Percentiles rank a stretch among this genome's conserved stretches.
phyloP scores from a whole-genome alignment of 2,888 invertebrate genomes.

The Hyposoter didymator region DNA sequence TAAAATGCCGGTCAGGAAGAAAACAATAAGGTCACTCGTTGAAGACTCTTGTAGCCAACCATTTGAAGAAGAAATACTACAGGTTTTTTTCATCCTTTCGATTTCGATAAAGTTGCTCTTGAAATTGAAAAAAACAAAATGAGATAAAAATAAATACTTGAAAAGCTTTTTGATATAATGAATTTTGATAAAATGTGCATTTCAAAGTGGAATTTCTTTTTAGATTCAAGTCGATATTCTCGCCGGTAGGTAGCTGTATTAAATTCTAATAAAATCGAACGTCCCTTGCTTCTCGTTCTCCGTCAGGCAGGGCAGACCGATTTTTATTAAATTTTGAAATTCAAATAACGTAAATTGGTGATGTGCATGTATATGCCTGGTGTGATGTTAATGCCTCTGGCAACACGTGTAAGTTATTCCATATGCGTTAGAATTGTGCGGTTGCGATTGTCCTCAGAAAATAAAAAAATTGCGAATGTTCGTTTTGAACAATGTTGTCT shows the following conservation, averaged over 20 bases:
- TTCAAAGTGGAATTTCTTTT: slow-evolving; percentile 22
- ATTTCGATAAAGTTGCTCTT: not conserved
- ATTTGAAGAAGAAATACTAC: no score
- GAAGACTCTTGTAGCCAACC: no score
- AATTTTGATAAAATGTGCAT: not conserved
- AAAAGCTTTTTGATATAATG: not conserved
- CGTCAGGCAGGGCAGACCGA: slow-evolving; percentile 34
- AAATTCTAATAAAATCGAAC: slow-evolving; percentile 43
- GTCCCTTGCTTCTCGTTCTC: slow-evolving; percentile 2
- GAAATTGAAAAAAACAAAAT: not conserved
- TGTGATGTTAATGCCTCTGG: slow-evolving; percentile 51
- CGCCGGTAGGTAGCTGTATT: slow-evolving; percentile 14
- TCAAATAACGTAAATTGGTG: slow-evolving; percentile 73
- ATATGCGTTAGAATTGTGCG: slow-evolving; percentile 71
- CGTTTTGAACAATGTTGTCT: slow-evolving; percentile 18
- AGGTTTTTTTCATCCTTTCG: not conserved
- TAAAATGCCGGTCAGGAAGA: not conserved
- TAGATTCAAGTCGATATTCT: not conserved
- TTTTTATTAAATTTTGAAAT: slow-evolving; percentile 81
- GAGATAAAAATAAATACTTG: not conserved
- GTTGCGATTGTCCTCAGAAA: slow-evolving; percentile 1
- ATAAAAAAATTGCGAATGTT: slow-evolving; percentile 10
- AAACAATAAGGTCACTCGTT: not conserved
- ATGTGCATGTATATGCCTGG: slow-evolving; percentile 22
- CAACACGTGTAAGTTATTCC: slow-evolving; percentile 71